Evolutionary conservation across 2,797 vertebrate species (phyloP), one percentile per base, ranked within the genome.

Genomic region (Vireo griseus): DNA sequence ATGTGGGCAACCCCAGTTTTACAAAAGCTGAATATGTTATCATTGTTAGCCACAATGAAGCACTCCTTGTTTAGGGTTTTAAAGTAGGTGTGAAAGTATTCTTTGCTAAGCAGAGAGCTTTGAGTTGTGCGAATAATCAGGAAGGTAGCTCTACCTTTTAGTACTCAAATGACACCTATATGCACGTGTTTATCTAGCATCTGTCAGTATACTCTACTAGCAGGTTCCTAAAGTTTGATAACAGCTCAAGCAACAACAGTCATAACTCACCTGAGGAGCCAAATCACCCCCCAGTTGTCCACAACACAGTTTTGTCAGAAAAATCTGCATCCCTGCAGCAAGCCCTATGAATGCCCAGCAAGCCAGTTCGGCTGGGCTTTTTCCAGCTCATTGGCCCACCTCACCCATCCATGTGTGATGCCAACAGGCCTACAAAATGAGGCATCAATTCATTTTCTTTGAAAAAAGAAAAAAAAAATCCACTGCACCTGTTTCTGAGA

Each of bases 61-160:
- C 8, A 5, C 29, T 62, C 19, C 21, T 44, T 77, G 35, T 48
- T 88, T 68, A 88, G 10, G 18, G 35, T 66, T 68, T 86, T 76
- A 33, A 90, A 65, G 44, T 4, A 58, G 10, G 19, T 28, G 48
- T 28, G 63, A 50, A 78, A 72, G 20, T 28, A 13, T 40, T 75
- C 19, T 67, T 45, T 67, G 35, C 59, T 79, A 51, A 80, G 47
- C 17, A 76, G 44, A 0, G 0, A 87, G 39, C 20, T 85, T 29
- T 55, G 21, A 81, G 24, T 14, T 61, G 28, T 2, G 2, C 13
- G 5, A 84, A 50, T 28, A 73, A 40, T 26, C 4, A 3, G 39
- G 17, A 90, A 79, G 39, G 31, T 42, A 69, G 45, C 24, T 82
- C 82, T 76, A 45, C 22, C 39, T 91, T 88, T 77, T 74, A 82